Evolutionary conservation across 2,113 vertebrate genomes (phyloP).

Genomic region (Diadophis punctatus): DNA sequence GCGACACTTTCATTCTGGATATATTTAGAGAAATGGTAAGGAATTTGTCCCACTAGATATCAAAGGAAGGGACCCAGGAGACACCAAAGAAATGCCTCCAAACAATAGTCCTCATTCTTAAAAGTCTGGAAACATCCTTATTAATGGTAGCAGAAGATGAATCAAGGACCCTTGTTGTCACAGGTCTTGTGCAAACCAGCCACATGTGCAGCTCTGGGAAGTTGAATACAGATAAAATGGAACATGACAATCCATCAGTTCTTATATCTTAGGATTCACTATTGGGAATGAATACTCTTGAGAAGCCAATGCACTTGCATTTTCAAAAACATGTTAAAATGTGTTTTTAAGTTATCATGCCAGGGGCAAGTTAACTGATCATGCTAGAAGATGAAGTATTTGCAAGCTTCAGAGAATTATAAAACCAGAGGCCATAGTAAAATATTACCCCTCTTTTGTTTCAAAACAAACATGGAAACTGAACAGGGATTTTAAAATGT

Average conservation of each 20-base stretch:
- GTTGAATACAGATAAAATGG: neutral
- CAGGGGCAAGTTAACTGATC: neutral
- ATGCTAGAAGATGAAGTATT: conserved; percentile 34
- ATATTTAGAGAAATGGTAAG: conserved; percentile 44
- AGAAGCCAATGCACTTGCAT: conserved; percentile 41
- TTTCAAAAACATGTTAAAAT: neutral
- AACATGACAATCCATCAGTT: neutral
- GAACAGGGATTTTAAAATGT: neutral
- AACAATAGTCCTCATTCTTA: neutral
- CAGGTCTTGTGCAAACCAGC: neutral
- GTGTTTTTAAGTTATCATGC: neutral
- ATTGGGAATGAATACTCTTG: conserved; percentile 36
- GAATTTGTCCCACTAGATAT: conserved; percentile 30
- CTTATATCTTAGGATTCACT: conserved; percentile 4
- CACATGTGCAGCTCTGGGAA: neutral
- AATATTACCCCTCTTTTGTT: neutral
- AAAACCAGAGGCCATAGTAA: neutral
- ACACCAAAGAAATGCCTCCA: neutral
- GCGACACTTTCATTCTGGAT: neutral
- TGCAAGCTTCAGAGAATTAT: conserved; percentile 2
- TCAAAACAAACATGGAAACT: neutral
- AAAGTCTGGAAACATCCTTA: rapidly evolving
- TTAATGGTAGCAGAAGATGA: rapidly evolving
- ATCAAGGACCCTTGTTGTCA: rapidly evolving
- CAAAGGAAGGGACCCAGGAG: conserved; percentile 2